phyloP scores from a whole-genome alignment of 2,113 vertebrate species.

The Guaruba guarouba region DNA sequence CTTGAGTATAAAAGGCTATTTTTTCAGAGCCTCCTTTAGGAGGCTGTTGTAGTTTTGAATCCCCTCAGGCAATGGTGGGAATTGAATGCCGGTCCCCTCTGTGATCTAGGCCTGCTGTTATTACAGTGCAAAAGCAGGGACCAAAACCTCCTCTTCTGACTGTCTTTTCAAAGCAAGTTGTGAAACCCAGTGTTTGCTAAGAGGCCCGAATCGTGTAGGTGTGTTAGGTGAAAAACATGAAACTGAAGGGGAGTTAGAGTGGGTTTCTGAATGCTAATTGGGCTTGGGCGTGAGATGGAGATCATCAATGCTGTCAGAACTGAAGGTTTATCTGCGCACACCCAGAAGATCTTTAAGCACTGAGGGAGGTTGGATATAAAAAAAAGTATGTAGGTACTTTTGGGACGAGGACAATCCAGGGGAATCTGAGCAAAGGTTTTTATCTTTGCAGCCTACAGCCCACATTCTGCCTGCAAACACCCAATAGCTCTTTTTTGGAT shows the following conservation, averaged over 20 bases:
- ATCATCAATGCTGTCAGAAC: neutral
- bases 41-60: neutral
- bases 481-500: neutral
- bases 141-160: neutral
- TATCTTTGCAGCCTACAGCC: neutral
- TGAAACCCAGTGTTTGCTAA: neutral
- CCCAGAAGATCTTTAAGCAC: neutral
- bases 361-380: neutral
- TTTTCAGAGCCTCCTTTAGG: neutral
- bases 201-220: conserved; percentile 4
- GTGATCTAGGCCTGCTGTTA: neutral
- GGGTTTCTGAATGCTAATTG: conserved; percentile 33
- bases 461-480: neutral
- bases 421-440: neutral
- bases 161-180: conserved; percentile 14
- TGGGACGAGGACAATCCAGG: neutral
- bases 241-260: conserved; percentile 22
- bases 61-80: neutral
- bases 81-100: neutral
- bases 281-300: neutral
- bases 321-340: neutral
- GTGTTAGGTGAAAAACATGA: conserved; percentile 26
- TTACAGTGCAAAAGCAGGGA: neutral
- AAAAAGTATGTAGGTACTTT: neutral
- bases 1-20: neutral